Percentiles rank a stretch among this genome's conserved stretches.
Conservation (phyloP, 1,140 invertebrate species). For the Hylaeus anthracinus region DNA sequence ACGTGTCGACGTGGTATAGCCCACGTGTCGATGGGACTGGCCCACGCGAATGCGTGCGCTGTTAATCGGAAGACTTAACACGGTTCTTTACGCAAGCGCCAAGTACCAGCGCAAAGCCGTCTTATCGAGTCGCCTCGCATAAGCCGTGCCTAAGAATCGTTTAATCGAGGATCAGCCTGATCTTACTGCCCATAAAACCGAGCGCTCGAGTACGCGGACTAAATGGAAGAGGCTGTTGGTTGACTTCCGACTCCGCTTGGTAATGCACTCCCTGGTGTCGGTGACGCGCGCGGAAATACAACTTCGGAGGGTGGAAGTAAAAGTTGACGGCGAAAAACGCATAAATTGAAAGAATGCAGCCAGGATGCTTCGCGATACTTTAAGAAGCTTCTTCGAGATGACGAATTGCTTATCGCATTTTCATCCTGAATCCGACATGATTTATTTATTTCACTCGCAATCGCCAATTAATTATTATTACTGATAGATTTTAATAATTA, state of each 20-base stretch:
- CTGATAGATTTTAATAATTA: too few species aligned
- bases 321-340: too few species aligned
- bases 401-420: too few species aligned
- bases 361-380: too few species aligned
- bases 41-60: constrained; percentile 27
- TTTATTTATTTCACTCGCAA: too few species aligned
- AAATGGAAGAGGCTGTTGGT: constrained; percentile 21
- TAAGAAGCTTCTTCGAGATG: too few species aligned
- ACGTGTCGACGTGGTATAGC: constrained; percentile 43
- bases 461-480: too few species aligned
- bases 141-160: constrained; percentile 51
- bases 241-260: constrained; percentile 6
- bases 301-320: too few species aligned
- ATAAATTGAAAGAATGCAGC: too few species aligned
- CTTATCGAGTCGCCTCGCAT: constrained; percentile 48
- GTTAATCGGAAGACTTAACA: constrained; percentile 42
- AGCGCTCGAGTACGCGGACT: not conserved
- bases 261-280: too few species aligned
- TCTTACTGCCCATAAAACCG: constrained; percentile 46
- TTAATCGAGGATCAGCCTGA: constrained; percentile 54
- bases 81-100: constrained; percentile 56
- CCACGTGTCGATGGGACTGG: constrained; percentile 50
- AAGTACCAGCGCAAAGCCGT: constrained; percentile 37
- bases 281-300: too few species aligned
- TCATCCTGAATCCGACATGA: too few species aligned